Conservation (phyloP, 2,888 invertebrate genomes). For the Endomychus coccineus region DNA sequence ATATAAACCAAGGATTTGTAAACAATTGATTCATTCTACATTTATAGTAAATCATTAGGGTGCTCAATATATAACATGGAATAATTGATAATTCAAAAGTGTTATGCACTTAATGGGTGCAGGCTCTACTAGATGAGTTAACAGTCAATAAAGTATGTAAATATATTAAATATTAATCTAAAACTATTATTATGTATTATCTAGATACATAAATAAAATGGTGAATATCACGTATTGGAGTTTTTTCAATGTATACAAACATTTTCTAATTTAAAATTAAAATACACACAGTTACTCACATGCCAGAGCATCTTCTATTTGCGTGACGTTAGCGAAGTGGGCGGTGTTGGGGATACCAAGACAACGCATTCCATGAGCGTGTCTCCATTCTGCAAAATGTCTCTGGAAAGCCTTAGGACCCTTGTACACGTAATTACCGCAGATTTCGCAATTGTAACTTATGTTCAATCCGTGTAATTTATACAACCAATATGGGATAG, state of each 20-base stretch:
- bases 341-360: slow-evolving; percentile 99
- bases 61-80: no score
- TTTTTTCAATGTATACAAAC: no score
- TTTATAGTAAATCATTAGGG: no score
- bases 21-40: no score
- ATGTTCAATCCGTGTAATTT: slow-evolving; percentile 98
- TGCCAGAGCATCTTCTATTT: slow-evolving; percentile 95
- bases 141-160: no score
- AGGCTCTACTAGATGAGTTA: neutral
- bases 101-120: neutral
- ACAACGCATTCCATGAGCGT: slow-evolving; percentile 94
- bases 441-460: slow-evolving; percentile 98
- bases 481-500: slow-evolving; percentile 95
- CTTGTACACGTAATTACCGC: slow-evolving; percentile 95
- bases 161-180: no score
- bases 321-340: slow-evolving; percentile 99
- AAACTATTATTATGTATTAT: no score
- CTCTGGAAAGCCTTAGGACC: slow-evolving; percentile 99
- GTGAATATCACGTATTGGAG: neutral
- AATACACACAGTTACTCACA: slow-evolving; percentile 51
- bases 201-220: neutral
- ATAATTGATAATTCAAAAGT: no score
- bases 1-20: no score
- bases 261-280: slow-evolving; percentile 2
- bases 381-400: slow-evolving; percentile 92